Evolutionary conservation across 2,888 invertebrate genomes (phyloP), one percentile per base, ranked within the genome.

Genomic region (Athalia rosae): DNA sequence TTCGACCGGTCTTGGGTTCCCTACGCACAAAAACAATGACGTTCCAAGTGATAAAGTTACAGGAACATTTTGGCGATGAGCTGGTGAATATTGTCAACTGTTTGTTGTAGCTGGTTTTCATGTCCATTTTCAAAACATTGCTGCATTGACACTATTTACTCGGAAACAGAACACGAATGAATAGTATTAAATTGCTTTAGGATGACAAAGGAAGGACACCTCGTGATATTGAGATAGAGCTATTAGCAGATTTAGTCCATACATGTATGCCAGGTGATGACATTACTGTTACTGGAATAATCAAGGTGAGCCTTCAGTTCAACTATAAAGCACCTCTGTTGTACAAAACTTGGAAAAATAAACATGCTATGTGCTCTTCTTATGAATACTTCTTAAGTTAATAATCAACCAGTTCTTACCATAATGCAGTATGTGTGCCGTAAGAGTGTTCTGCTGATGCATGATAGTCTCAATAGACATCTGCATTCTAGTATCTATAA

Each of bases 231-330:
- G 97, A 98, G 87, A 95, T 98, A 87, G 96, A 98, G 89, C 91
- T 98, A 6, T 93, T 94, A 76, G 93, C 95, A 79, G 84, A 89
- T 81, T 91, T 98, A 63, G 96, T 97, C 1, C 95, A 96, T 81
- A 92, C 93, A 43, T 96, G 97, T 81, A 93, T 95, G 81, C 96
- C 98, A 9, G 98, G 98, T 2, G 97, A 98, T 91, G 94, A 96
- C 82, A 93, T 98, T 0, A 95, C 95, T 11, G 92, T 98, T 8
- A 95, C 95, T 77, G 99, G 98, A 50, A 93, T 97, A 80, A 93
- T 98, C 28, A 97, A 96, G 91, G 94, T 95, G 84, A 82, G 76
- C 78, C 13, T 7, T 80, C 73, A 59, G 64, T 63, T 48, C 45
- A 4, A 28, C 11, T 77, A 50, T 50, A 67, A 50, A 56, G 15